Evolutionary conservation across 2,797 vertebrate genomes (phyloP).

Genomic region (Enteromius unitaeniatus): DNA sequence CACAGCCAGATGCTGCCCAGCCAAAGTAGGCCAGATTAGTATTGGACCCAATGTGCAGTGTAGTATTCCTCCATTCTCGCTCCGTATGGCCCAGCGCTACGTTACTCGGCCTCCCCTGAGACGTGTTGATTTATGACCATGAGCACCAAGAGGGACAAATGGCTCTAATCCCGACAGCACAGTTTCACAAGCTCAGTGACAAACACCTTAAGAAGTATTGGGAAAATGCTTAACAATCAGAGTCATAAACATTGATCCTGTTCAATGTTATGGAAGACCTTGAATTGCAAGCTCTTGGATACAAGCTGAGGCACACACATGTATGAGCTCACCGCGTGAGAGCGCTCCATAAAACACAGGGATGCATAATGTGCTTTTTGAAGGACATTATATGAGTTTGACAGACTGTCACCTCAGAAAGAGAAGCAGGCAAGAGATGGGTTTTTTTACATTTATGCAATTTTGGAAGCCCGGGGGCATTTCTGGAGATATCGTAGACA

Average conservation of each 20-base stretch:
- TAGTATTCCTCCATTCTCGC: constrained; percentile 12
- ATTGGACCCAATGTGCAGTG: constrained; percentile 22
- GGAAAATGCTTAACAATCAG: constrained; percentile 43
- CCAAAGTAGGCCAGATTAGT: constrained; percentile 57
- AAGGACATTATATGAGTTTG: constrained; percentile 37
- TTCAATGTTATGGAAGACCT: constrained; percentile 19
- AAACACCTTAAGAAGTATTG: constrained; percentile 36
- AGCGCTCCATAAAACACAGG: constrained; percentile 3
- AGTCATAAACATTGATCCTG: constrained; percentile 51
- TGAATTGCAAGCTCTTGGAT: constrained; percentile 13
- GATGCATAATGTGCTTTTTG: constrained; percentile 26
- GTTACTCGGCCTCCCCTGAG: constrained; percentile 33
- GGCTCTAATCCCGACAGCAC: constrained; percentile 8
- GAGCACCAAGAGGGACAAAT: constrained; percentile 30
- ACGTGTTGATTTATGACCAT: constrained; percentile 42
- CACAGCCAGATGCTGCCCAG: constrained; percentile 52
- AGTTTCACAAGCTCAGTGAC: constrained; percentile 2
- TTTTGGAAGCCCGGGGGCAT: constrained; percentile 32
- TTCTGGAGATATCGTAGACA: constrained; percentile 39
- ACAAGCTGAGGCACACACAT: constrained; percentile 12
- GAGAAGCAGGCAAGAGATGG: not conserved
- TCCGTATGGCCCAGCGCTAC: not conserved
- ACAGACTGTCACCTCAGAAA: constrained; percentile 19
- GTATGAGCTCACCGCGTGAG: not conserved
- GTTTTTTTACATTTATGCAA: constrained; percentile 29